A percentile compares a stretch with the other conserved stretches of the same genome.
Evolutionary conservation across 2,888 invertebrate genomes (phyloP).

Genomic region (Melinaea marsaeus): DNA sequence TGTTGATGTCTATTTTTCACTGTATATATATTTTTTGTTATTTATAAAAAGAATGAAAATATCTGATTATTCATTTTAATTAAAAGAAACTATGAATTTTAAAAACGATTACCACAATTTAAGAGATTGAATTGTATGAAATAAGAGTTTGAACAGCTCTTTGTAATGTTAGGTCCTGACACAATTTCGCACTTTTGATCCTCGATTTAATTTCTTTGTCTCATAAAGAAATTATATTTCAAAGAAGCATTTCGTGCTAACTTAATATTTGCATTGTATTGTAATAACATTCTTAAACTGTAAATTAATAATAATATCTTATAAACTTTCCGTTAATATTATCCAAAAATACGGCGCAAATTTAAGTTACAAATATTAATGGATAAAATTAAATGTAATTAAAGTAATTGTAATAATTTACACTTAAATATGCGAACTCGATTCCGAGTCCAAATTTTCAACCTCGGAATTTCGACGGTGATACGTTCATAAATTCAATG

Average conservation of each 20-base stretch:
- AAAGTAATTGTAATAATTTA: constrained; percentile 11
- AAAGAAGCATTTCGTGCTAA: constrained; percentile 14
- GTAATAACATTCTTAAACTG: background rate
- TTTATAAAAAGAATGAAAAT: too few species aligned
- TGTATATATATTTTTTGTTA: too few species aligned
- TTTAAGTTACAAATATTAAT: too few species aligned
- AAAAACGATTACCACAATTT: constrained; percentile 30
- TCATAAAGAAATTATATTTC: constrained; percentile 17
- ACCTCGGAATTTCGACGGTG: constrained; percentile 62
- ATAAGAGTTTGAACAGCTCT: constrained; percentile 24
- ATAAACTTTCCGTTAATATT: too few species aligned
- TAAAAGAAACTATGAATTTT: constrained; percentile 19
- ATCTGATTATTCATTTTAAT: too few species aligned
- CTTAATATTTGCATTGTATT: background rate
- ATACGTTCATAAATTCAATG: constrained; percentile 74
- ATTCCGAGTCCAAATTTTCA: constrained; percentile 64
- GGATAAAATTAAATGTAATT: background rate
- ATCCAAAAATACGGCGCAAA: too few species aligned
- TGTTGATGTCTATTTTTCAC: too few species aligned
- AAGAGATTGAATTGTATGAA: constrained; percentile 30
- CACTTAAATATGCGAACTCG: constrained; percentile 37
- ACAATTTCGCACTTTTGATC: constrained; percentile 25
- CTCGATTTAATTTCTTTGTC: constrained; percentile 25
- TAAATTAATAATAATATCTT: background rate
- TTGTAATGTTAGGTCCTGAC: constrained; percentile 29